These are phyloP conservation scores for Diplogasteroides magnus DNA, from an alignment of 1,140 invertebrate genomes.

Conservation along the genomic window DNA sequence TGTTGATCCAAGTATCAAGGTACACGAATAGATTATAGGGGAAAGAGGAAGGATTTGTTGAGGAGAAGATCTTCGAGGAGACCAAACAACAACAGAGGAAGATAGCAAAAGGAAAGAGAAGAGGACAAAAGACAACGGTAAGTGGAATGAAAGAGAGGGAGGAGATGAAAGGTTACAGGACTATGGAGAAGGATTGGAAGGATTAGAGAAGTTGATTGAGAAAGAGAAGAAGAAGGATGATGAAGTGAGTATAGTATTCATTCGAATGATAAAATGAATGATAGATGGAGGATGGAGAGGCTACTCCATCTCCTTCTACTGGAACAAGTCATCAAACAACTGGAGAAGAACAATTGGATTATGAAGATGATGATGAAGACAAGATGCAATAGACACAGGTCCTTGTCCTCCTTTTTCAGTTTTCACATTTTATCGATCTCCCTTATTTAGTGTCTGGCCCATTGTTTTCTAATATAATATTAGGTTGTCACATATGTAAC, in stretches of 20 bases:
- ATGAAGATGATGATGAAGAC: not conserved
- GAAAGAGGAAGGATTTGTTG: not conserved
- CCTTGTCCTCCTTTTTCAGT: too few relatives aligned
- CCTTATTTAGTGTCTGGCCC: too few relatives aligned
- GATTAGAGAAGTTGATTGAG: not conserved
- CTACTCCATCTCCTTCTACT: not conserved
- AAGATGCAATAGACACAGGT: too few relatives aligned
- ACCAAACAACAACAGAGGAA: not conserved
- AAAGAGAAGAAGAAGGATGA: not conserved
- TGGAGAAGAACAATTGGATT: not conserved
- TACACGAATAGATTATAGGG: not conserved
- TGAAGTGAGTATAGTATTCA: not conserved
- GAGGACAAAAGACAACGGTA: not conserved
- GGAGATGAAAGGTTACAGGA: not conserved
- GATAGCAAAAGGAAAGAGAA: not conserved
- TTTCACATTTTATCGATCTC: too few relatives aligned
- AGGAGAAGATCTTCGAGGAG: not conserved
- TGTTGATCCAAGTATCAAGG: slow-evolving; percentile 22
- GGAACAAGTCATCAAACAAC: too few relatives aligned
- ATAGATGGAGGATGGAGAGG: not conserved
- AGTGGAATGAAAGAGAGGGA: not conserved
- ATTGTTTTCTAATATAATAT: too few relatives aligned
- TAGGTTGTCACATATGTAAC: too few relatives aligned
- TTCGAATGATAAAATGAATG: not conserved
- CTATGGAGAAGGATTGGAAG: not conserved